Evolutionary conservation across 2,888 invertebrate species (phyloP), one percentile per base, ranked within the genome.

Genomic region (Tenthredo amoena): DNA sequence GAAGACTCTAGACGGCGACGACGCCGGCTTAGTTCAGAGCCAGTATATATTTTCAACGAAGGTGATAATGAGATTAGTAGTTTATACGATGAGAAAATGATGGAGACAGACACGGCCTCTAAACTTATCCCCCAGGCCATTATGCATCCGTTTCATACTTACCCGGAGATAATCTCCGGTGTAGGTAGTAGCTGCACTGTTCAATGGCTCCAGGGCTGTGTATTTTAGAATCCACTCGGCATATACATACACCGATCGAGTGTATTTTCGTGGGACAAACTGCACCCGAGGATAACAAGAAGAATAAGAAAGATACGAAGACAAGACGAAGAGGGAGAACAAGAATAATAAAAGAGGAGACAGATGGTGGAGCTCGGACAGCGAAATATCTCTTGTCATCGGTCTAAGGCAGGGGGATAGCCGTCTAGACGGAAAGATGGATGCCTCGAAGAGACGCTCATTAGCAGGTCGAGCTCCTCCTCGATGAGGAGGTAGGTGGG

Each of bases 361-460:
- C 81, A 81, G 81, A 81, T 58, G 58, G 50, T 18, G 40, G 37
- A 43, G 40, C 40, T 37, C 18, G 81, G 58, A 81, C 77, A 77
- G 55, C 37, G 81, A 81, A 62, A 81, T 81, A 81, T 81, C 81
- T 81, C 62, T 81, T 81, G 81, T 81, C 81, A 81, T 81, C 81
- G 62, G 81, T 37, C 10, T 37, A 62, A 62, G 81, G 50, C 47
- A 47, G 34, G 62, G 81, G 81, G 37, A 62, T 9, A 81, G 12
- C 37, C 40, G 81, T 81, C 81, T 58, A 81, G 81, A 81, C 81
- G 21, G 86, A 91, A 90, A 90, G 90, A 91, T 88, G 90, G 88
- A 91, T 89, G 89, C 88, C 89, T 90, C 86, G 87, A 86, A 88
- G 87, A 87, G 90, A 88, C 87, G 90, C 91, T 91, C 91, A 91